Evolutionary conservation across 1,140 invertebrate genomes (phyloP).

Genomic region (Harpegnathos saltator): DNA sequence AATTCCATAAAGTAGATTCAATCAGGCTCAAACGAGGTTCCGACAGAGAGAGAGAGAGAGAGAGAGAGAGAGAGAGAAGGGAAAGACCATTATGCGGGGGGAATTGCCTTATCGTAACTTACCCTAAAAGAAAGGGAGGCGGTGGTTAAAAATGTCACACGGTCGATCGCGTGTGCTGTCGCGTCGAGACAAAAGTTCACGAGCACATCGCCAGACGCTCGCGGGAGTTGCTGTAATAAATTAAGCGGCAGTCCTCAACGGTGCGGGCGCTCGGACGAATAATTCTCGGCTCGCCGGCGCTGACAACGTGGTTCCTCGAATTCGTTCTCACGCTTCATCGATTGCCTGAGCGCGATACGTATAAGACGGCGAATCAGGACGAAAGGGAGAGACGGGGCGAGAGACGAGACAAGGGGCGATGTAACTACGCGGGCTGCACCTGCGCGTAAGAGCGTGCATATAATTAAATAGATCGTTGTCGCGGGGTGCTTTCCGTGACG

Average conservation of each 20-base stretch:
- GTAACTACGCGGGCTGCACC: conserved; percentile 71
- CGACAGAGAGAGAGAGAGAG: no score
- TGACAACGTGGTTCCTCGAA: conserved; percentile 3
- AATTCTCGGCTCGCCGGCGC: background rate
- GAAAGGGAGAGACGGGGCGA: conserved; percentile 1
- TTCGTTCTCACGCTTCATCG: conserved; percentile 78
- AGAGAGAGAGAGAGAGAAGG: no score
- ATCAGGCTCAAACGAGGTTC: no score
- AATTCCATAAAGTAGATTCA: no score
- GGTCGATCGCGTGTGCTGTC: background rate
- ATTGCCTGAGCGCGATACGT: conserved; percentile 16
- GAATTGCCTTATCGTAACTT: background rate
- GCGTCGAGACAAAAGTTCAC: background rate
- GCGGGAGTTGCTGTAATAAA: conserved; percentile 36
- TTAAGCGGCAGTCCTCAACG: conserved; percentile 27
- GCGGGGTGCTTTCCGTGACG: conserved; percentile 70
- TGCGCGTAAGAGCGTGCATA: conserved; percentile 77
- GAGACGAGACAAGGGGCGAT: conserved; percentile 21
- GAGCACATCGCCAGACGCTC: conserved; percentile 3
- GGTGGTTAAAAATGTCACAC: conserved; percentile 17
- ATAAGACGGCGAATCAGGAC: conserved; percentile 30
- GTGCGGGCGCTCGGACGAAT: conserved; percentile 41
- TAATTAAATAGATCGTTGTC: conserved; percentile 79
- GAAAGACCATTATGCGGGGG: no score
- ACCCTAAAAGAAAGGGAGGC: background rate